Percentiles rank a stretch among this genome's conserved stretches.
Evolutionary conservation across 64 coral and sea anemone species (phyloP).

Genomic region (Acropora yongei): DNA sequence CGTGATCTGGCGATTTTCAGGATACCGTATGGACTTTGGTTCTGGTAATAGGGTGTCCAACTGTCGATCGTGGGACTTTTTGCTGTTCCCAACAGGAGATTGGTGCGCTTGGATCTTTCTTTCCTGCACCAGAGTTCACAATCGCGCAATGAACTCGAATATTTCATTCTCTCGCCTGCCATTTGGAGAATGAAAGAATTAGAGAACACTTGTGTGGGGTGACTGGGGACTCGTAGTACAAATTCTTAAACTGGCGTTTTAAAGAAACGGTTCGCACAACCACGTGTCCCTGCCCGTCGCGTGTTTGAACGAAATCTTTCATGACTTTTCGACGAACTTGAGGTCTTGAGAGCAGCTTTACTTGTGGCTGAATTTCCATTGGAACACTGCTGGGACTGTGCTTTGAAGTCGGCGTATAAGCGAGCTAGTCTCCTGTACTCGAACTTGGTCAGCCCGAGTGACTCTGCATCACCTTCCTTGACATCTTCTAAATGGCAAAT

Average conservation of each 20-base stretch:
- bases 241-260: conserved; percentile 5
- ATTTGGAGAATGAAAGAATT: conserved; percentile 29
- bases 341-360: conserved; percentile 24
- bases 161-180: conserved; percentile 23
- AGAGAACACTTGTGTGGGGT: conserved; percentile 5
- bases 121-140: conserved; percentile 29
- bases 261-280: conserved; percentile 6
- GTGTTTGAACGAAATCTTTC: conserved; percentile 23
- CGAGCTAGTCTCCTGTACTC: not conserved
- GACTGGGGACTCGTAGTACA: not conserved
- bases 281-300: conserved; percentile 13
- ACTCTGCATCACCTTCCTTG: conserved; percentile 20
- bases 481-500: conserved; percentile 45
- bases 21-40: conserved; percentile 10
- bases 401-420: conserved; percentile 16
- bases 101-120: conserved; percentile 22
- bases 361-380: not conserved
- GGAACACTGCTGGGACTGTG: conserved; percentile 2
- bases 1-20: conserved; percentile 17
- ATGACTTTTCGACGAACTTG: conserved; percentile 10
- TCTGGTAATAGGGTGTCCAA: conserved; percentile 8
- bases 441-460: conserved; percentile 23
- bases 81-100: conserved; percentile 14
- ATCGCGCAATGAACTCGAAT: not conserved
- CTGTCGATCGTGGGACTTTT: conserved; percentile 20